Percentiles rank a stretch among this genome's conserved stretches.
Evolutionary conservation across 2,888 invertebrate genomes (phyloP).

Genomic region (Sesia apiformis): DNA sequence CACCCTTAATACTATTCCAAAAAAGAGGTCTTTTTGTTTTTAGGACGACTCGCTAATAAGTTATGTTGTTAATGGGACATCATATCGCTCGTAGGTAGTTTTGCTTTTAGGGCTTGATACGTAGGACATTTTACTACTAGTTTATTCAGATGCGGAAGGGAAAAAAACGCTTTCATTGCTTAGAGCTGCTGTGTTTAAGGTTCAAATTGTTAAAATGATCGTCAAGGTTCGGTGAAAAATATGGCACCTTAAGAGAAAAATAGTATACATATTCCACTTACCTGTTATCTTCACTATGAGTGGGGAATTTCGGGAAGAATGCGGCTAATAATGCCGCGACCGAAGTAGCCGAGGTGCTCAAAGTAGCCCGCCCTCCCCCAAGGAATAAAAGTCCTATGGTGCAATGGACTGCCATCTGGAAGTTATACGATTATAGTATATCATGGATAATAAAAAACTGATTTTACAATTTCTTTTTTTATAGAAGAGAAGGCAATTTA

Average conservation of each 20-base stretch:
- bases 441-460: background rate
- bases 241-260: background rate
- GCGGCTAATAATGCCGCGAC: slow-evolving; percentile 94
- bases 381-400: slow-evolving; percentile 94
- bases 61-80: too few relatives aligned
- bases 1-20: too few relatives aligned
- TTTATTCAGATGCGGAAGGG: too few relatives aligned
- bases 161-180: background rate
- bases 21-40: too few relatives aligned
- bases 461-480: too few relatives aligned
- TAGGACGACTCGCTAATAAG: too few relatives aligned
- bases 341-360: slow-evolving; percentile 86
- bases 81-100: too few relatives aligned
- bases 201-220: background rate
- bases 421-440: slow-evolving; percentile 26
- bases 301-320: slow-evolving; percentile 97
- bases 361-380: slow-evolving; percentile 92
- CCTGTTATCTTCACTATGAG: slow-evolving; percentile 97
- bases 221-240: background rate
- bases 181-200: background rate
- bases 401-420: slow-evolving; percentile 95
- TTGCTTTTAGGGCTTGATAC: too few relatives aligned
- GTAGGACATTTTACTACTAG: too few relatives aligned
- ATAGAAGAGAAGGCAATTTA: background rate
- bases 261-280: slow-evolving; percentile 32